Conservation (phyloP, 2,113 vertebrate genomes). For the Heterotis niloticus region DNA sequence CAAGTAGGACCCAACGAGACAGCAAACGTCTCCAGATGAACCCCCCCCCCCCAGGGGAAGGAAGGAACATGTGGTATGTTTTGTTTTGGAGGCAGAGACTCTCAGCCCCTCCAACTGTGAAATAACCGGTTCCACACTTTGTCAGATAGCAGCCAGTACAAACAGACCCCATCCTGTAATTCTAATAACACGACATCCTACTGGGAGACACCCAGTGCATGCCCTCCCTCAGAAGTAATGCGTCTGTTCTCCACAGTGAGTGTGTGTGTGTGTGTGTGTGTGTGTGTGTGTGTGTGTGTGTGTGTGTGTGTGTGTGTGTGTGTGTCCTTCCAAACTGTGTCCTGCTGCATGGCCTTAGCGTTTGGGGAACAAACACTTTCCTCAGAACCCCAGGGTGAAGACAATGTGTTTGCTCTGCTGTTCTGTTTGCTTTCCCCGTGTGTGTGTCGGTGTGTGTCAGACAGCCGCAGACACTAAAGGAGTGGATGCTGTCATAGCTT, state of each 20-base stretch:
- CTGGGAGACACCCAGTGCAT: background rate
- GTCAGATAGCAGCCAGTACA: background rate
- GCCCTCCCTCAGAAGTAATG: background rate
- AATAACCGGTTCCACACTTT: conserved; percentile 7
- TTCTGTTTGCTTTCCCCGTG: background rate
- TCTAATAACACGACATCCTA: conserved; percentile 6
- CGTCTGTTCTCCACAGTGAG: background rate
- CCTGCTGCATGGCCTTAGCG: background rate
- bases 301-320: background rate
- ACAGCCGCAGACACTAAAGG: background rate
- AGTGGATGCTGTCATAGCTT: background rate
- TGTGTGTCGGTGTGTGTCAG: background rate
- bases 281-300: background rate
- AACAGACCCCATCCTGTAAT: conserved; percentile 17
- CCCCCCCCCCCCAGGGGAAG: background rate
- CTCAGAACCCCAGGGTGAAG: background rate
- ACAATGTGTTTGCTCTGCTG: background rate
- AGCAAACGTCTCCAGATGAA: background rate
- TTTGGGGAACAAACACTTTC: background rate
- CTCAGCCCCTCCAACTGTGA: conserved; percentile 1
- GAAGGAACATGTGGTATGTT: background rate
- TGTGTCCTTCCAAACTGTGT: background rate
- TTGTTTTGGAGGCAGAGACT: background rate
- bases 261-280: background rate
- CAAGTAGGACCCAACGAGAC: too few species aligned